Conservation (phyloP, 1,140 invertebrate genomes). For the Drosophila sechellia region DNA sequence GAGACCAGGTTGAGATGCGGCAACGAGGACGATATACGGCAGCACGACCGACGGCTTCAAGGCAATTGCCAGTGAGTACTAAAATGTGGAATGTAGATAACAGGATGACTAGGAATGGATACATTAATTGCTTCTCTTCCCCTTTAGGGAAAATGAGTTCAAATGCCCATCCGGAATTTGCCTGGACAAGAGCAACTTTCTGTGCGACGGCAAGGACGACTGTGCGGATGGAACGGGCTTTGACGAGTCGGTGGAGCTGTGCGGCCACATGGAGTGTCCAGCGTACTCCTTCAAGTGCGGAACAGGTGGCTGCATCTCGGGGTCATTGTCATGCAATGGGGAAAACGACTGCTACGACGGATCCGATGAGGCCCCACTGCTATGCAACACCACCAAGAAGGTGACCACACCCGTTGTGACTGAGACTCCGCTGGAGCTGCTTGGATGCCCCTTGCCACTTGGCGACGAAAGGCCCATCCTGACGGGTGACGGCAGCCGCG, state of each 20-base stretch:
- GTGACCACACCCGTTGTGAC: not conserved
- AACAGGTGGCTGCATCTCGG: slow-evolving; percentile 87
- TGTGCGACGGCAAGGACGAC: slow-evolving; percentile 86
- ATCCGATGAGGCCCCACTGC: slow-evolving; percentile 86
- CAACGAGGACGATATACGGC: slow-evolving; percentile 37
- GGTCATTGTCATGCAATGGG: slow-evolving; percentile 86
- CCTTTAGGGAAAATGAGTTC: slow-evolving; percentile 49
- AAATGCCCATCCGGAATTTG: slow-evolving; percentile 73
- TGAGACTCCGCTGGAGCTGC: slow-evolving; percentile 1
- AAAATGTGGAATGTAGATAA: no score
- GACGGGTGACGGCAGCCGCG: slow-evolving; percentile 11
- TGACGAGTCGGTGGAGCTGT: slow-evolving; percentile 87
- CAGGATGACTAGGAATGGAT: no score
- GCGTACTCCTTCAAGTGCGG: slow-evolving; percentile 86
- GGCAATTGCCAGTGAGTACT: slow-evolving; percentile 64
- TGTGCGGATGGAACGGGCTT: slow-evolving; percentile 86
- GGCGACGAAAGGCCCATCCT: slow-evolving; percentile 54
- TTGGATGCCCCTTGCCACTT: slow-evolving; percentile 46
- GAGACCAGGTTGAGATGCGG: slow-evolving; percentile 84
- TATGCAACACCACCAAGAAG: slow-evolving; percentile 85
- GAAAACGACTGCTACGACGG: slow-evolving; percentile 88
- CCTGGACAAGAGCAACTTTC: slow-evolving; percentile 55
- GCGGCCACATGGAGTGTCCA: slow-evolving; percentile 84
- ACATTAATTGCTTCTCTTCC: no score
- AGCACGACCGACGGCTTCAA: slow-evolving; percentile 21